Base-by-base conservation (phyloP, 2,113 vertebrate species). In the Brachyistius frenatus region DNA sequence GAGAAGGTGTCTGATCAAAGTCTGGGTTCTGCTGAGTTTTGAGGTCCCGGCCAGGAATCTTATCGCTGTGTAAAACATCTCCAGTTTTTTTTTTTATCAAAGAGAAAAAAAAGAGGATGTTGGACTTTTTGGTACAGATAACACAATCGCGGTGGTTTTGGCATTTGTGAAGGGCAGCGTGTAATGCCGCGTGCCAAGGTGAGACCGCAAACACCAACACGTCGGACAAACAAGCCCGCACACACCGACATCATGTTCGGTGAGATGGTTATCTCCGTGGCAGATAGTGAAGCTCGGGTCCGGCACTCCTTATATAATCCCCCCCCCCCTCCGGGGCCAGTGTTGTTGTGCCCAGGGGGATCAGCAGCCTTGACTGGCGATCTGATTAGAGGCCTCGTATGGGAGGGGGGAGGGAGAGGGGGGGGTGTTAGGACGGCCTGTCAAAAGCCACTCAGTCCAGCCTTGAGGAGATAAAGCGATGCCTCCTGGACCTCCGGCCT, bases 401-500 rank as follows among this genome's bases (percentile, higher is more conserved):
- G 8, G 81, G 69, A 52, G 60, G 84, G 85, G 69, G 63, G 64
- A n/a, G n/a, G 85, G 86, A 81, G 88, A 88, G 86, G 55, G 52
- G 58, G 50, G 47, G 71, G 88, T 92, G 91, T 93, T 91, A 92
- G 93, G 92, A 91, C 89, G 89, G 87, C 80, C 90, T 95, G 95
- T 95, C 94, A 96, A 92, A 93, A 73, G 55, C 90, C 87, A 87
- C 86, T 86, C 87, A 66, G 13, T 86, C 23, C 93, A 95, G 89
- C 96, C 96, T 96, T 96, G 95, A 94, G 87, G 84, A 57, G 89
- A 94, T 96, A 82, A 94, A 96, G 93, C 86, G 90, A 93, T 94
- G 94, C 92, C 88, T 93, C 85, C 7, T 85, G 94, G 91, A 93
- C 92, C 91, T 80, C 88, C 86, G 87, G 93, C 91, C 92, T 89